Conservation (phyloP, 2,797 vertebrate species). For the Bovichtus variegatus region DNA sequence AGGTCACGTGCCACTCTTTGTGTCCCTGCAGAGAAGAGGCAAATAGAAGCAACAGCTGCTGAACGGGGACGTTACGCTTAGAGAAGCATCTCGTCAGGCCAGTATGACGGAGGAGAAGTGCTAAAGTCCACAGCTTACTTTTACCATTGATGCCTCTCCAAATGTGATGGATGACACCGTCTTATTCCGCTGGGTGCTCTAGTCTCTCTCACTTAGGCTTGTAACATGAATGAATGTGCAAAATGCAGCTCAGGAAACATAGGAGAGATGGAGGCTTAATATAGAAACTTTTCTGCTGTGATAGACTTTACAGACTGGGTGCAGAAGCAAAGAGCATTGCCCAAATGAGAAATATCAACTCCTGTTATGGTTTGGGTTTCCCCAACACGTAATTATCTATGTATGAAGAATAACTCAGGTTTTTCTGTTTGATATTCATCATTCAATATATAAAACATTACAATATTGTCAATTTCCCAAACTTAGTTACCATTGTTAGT, state of each 20-base stretch:
- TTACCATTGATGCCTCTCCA: not conserved
- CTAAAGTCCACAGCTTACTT: not conserved
- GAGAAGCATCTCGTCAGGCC: constrained; percentile 31
- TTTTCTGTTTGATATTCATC: not conserved
- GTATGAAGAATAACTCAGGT: too few species aligned
- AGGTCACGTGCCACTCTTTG: constrained; percentile 60
- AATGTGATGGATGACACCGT: not conserved
- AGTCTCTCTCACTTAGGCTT: too few species aligned
- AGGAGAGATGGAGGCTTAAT: not conserved
- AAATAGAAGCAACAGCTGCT: constrained; percentile 60
- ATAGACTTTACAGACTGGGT: not conserved
- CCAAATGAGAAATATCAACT: too few species aligned
- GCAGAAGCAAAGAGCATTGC: too few species aligned
- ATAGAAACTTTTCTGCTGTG: not conserved
- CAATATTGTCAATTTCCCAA: not conserved
- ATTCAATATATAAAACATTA: not conserved
- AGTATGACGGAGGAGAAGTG: constrained; percentile 25
- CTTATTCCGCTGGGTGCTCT: not conserved
- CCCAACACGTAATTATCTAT: too few species aligned
- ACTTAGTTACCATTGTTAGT: not conserved
- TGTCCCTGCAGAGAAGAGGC: constrained; percentile 27
- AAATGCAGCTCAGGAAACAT: not conserved
- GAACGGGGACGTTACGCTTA: constrained; percentile 22
- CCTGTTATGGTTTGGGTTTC: not conserved
- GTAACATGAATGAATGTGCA: not conserved